Base-by-base conservation (phyloP, 2,888 invertebrate species). In the Hanleya hanleyi region DNA sequence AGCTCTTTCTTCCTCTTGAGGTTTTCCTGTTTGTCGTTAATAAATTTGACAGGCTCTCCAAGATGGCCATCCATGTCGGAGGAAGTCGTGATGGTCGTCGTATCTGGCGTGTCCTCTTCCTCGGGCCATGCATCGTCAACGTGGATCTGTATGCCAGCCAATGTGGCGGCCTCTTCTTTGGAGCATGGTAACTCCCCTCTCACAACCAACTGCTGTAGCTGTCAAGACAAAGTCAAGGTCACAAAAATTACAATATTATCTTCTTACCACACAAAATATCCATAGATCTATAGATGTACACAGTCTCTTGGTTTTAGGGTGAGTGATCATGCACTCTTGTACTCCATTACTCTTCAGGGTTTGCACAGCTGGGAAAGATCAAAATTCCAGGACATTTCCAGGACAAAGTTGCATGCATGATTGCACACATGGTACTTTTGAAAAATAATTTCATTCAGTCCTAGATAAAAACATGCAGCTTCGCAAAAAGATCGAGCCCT, bases 141-240 rank as follows among this genome's bases (percentile, higher is more conserved):
- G 70, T 93, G 92, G 22, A 93, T 90, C 87, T 94, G 93, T 70
- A 94, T 93, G 51, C 93, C 93, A 7, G 94, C 94, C 73, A 94
- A 87, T 9, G 92, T 91, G 0, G 93, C 93, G 0, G 93, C 93
- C 80, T 94, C 93, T 78, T 93, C 93, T 81, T 93, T 93, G 71
- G 92, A 92, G 88, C 93, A 93, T 1, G 93, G 93, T 74, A 94
- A 86, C 49, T 92, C 92, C 1, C 94, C 94, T 50, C 91, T 91
- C 71, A 93, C 92, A 62, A 94, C 92, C 85, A 93, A 88, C 77
- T 92, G 92, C 89, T 93, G 92, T 81, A 93, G 90, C 93, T 94
- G 90, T n/a, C n/a, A n/a, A n/a, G n/a, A n/a, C 26, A 1, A 57
- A 32, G 33, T 57, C 4, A 32, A 57, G 26, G 6, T 57, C 26